These are phyloP conservation scores for Pelobates cultripes DNA, from an alignment of 2,797 vertebrate genomes.

Conservation along the genomic window DNA sequence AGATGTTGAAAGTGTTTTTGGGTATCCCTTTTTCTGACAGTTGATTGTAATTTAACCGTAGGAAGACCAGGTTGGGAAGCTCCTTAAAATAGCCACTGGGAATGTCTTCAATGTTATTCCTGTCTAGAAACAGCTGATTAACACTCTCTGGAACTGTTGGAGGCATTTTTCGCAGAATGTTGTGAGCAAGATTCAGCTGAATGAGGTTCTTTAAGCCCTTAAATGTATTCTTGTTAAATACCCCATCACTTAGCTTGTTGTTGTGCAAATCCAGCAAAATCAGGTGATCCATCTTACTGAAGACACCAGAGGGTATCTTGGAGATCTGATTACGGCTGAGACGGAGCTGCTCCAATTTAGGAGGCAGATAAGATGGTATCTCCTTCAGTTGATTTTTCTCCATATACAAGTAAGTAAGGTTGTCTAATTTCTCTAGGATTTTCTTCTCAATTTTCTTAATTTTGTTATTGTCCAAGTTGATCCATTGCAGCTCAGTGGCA, in stretches of 20 bases:
- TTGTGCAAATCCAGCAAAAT: conserved; percentile 90
- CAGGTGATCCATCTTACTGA: conserved; percentile 87
- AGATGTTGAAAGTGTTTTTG: conserved; percentile 88
- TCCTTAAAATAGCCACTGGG: conserved; percentile 85
- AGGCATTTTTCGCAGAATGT: conserved; percentile 90
- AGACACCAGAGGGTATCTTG: conserved; percentile 84
- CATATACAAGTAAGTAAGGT: conserved; percentile 87
- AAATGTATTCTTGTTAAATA: conserved; percentile 86
- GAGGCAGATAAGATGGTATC: conserved; percentile 85
- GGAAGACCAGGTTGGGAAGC: conserved; percentile 86
- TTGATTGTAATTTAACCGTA: conserved; percentile 92
- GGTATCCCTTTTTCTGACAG: conserved; percentile 91
- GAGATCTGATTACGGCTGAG: conserved; percentile 90
- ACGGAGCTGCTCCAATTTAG: conserved; percentile 87
- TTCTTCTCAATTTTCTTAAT: conserved; percentile 85
- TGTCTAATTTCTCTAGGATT: conserved; percentile 87
- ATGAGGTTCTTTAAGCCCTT: conserved; percentile 89
- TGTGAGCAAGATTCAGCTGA: conserved; percentile 94
- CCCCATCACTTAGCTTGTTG: conserved; percentile 86
- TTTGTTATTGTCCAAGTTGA: conserved; percentile 95
- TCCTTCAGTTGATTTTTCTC: conserved; percentile 90
- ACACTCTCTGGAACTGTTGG: conserved; percentile 80
- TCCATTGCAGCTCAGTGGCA: conserved; percentile 85
- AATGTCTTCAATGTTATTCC: conserved; percentile 90
- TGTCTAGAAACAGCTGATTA: conserved; percentile 93